Evolutionary conservation across 2,888 invertebrate species (phyloP).

Genomic region (Drosophila recens): DNA sequence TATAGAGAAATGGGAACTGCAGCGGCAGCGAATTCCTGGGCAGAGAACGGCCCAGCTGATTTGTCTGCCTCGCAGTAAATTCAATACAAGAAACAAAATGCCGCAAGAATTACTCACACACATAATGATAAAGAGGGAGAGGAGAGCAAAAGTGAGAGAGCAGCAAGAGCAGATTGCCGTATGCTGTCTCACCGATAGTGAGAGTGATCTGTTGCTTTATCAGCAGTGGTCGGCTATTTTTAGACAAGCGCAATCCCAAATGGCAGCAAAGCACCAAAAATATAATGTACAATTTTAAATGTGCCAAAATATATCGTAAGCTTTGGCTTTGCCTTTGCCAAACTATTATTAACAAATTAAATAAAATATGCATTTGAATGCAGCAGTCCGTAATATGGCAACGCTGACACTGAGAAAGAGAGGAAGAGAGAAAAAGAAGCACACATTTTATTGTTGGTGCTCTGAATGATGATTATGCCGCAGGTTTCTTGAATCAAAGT

Average conservation of each 20-base stretch:
- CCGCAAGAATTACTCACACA: conserved; percentile 55
- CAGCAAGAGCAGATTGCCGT: background rate
- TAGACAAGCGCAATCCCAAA: conserved; percentile 47
- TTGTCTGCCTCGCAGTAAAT: conserved; percentile 30
- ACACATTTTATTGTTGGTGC: conserved; percentile 36
- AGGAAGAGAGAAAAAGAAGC: conserved; percentile 23
- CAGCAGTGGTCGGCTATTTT: conserved; percentile 59
- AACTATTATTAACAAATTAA: conserved; percentile 25
- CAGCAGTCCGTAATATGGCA: conserved; percentile 40
- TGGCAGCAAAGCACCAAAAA: conserved; percentile 39
- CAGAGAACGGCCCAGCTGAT: conserved; percentile 53
- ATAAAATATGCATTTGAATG: conserved; percentile 22
- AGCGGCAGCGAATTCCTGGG: conserved; percentile 45
- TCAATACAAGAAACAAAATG: conserved; percentile 43
- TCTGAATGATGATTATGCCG: conserved; percentile 51
- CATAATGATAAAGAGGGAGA: conserved; percentile 24
- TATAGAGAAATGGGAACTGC: conserved; percentile 35
- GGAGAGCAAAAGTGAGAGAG: conserved; percentile 16
- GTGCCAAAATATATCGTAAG: conserved; percentile 47
- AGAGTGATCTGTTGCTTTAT: conserved; percentile 74
- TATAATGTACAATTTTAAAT: conserved; percentile 36
- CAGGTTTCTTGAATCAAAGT: conserved; percentile 35
- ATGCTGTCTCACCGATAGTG: conserved; percentile 57
- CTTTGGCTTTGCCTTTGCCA: conserved; percentile 31
- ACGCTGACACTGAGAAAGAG: conserved; percentile 33